Evolutionary conservation across 1,140 invertebrate species (phyloP), one percentile per base, ranked within the genome.

Genomic region (Adelges cooleyi): DNA sequence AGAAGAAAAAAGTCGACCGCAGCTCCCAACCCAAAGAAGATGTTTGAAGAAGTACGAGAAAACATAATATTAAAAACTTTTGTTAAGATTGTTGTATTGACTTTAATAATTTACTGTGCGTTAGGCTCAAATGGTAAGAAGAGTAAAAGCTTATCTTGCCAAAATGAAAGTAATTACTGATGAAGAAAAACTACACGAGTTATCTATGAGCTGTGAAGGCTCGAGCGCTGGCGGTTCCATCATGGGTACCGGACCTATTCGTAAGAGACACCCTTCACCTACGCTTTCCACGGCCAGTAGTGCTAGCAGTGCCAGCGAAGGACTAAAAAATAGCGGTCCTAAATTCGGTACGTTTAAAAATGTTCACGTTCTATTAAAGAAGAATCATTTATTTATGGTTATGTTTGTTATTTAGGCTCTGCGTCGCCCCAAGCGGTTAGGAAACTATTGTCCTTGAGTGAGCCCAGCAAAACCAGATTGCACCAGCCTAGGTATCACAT

Each of bases 381-480:
- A 20, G 22, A 23, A 8, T 44, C 15, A 36, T 9, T 53, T 50
- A 44, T 42, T 62, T 50, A 6, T 9, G 6, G 8, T 8, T 29
- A 44, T 44, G 40, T 44, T 44, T n/a, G 15, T 8, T 23, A 13
- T 74, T 84, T 85, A 77, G 92, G 93, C 68, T 90, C 93, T 29
- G 92, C 92, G 27, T 96, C 93, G 23, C 94, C 94, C 3, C 92
- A 97, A 77, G 91, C 93, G 1, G 91, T 97, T 4, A 81, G 92
- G 68, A 97, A 97, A 73, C 83, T 97, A 72, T 77, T 97, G 66
- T 85, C 92, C 2, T 78, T 98, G 6, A 91, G 87, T 0, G 89
- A 91, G 72, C 84, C 83, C 22, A 86, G 82, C 62, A 97, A 94
- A 77, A 91, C 90, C 13, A 81, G 88, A 53, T 91, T 88, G 0